A percentile compares a stretch with the other conserved stretches of the same genome.
Evolutionary conservation across 1,140 invertebrate species (phyloP).

Genomic region (Micrasema minimum): DNA sequence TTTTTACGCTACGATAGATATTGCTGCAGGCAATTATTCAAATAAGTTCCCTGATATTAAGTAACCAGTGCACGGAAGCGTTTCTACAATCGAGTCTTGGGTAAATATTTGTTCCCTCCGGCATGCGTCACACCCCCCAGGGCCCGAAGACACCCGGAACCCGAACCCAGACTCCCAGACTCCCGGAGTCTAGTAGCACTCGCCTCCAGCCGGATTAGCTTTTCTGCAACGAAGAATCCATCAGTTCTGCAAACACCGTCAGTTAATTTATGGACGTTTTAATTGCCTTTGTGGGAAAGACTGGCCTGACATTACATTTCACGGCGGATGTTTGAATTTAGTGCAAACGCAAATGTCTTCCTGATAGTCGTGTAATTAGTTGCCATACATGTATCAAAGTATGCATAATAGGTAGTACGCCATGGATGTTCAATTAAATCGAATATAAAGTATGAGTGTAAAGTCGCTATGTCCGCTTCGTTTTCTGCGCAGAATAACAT

Average conservation of each 20-base stretch:
- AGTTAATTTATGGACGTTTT: slow-evolving; percentile 54
- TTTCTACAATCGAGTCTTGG: slow-evolving; percentile 23
- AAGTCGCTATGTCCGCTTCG: too few relatives aligned
- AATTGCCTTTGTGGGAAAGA: slow-evolving; percentile 50
- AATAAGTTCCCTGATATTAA: slow-evolving; percentile 30
- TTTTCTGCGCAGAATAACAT: too few relatives aligned
- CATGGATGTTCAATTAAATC: too few relatives aligned
- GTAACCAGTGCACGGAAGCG: slow-evolving; percentile 18
- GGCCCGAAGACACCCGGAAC: neutral
- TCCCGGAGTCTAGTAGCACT: neutral
- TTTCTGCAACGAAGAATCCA: slow-evolving; percentile 46
- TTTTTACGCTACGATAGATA: too few relatives aligned
- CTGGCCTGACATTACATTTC: neutral
- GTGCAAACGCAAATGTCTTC: too few relatives aligned
- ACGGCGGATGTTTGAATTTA: neutral
- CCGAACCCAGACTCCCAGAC: neutral
- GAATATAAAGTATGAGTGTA: too few relatives aligned
- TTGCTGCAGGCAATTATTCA: neutral
- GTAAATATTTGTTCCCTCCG: slow-evolving; percentile 31
- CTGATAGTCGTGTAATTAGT: too few relatives aligned
- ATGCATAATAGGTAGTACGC: too few relatives aligned
- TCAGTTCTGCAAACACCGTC: slow-evolving; percentile 46
- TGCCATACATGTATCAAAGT: too few relatives aligned
- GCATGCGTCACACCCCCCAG: slow-evolving; percentile 16
- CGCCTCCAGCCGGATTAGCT: slow-evolving; percentile 29